Conservation (phyloP, 2,888 invertebrate genomes). For the Drosophila austrosaltans region DNA sequence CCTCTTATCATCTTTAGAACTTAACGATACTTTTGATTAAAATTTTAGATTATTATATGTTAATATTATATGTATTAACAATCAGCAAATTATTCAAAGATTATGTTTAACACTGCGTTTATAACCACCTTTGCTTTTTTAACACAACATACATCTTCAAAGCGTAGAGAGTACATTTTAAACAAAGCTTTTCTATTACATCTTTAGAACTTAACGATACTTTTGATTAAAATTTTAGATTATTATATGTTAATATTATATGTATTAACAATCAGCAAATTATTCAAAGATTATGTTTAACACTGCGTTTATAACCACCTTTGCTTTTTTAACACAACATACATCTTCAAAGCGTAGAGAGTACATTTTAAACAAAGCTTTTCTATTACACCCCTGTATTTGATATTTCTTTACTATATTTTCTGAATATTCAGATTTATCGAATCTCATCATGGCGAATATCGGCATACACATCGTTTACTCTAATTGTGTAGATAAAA, state of each 20-base stretch:
- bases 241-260: not conserved
- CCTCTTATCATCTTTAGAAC: too few species aligned
- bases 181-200: too few species aligned
- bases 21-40: too few species aligned
- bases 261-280: not conserved
- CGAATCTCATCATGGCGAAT: slow-evolving; percentile 3
- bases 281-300: not conserved
- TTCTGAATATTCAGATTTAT: slow-evolving; percentile 10
- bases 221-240: not conserved
- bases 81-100: too few species aligned
- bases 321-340: not conserved
- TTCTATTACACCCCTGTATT: slow-evolving; percentile 1
- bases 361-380: slow-evolving; percentile 6
- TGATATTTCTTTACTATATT: not conserved
- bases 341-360: not conserved
- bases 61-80: too few species aligned
- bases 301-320: not conserved
- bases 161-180: too few species aligned
- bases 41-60: too few species aligned
- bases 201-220: too few species aligned
- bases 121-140: too few species aligned
- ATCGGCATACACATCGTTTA: slow-evolving; percentile 2
- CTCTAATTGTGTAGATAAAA: not conserved
- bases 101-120: too few species aligned
- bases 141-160: too few species aligned